Conservation (phyloP, 2,113 vertebrate genomes). For the Chamaetylas fuelleborni region DNA sequence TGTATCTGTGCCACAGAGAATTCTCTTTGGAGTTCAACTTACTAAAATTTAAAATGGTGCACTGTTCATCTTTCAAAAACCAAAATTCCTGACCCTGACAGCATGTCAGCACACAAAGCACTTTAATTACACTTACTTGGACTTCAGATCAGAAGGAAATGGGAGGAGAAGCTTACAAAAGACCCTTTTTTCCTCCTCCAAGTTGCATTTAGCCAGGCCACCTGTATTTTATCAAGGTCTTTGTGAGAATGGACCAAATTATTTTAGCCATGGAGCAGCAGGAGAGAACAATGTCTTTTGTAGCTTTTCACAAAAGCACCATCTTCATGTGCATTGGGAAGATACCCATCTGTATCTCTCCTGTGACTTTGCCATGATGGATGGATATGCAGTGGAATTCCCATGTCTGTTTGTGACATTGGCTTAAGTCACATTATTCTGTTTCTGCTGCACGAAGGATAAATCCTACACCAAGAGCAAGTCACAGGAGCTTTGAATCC, state of each 20-base stretch:
- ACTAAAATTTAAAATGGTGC: background rate
- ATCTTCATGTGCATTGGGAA: background rate
- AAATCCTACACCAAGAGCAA: background rate
- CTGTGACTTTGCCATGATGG: background rate
- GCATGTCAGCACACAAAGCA: background rate
- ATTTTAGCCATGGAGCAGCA: background rate
- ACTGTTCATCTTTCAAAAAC: background rate
- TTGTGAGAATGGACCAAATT: background rate
- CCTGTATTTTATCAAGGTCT: background rate
- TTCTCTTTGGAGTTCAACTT: background rate
- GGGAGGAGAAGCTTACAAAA: background rate
- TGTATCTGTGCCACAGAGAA: background rate
- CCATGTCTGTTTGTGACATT: fast-evolving
- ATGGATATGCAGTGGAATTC: background rate
- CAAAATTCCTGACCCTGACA: background rate
- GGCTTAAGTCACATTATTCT: background rate
- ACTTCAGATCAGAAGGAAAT: background rate
- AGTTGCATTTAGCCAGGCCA: background rate
- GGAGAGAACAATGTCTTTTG: background rate
- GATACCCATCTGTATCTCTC: background rate
- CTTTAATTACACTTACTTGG: background rate
- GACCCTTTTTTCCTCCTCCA: background rate
- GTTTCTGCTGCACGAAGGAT: background rate
- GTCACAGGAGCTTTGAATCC: background rate
- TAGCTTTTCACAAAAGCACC: background rate